phyloP scores from a whole-genome alignment of 2,888 invertebrate genomes.

The Ormyrus labotus region DNA sequence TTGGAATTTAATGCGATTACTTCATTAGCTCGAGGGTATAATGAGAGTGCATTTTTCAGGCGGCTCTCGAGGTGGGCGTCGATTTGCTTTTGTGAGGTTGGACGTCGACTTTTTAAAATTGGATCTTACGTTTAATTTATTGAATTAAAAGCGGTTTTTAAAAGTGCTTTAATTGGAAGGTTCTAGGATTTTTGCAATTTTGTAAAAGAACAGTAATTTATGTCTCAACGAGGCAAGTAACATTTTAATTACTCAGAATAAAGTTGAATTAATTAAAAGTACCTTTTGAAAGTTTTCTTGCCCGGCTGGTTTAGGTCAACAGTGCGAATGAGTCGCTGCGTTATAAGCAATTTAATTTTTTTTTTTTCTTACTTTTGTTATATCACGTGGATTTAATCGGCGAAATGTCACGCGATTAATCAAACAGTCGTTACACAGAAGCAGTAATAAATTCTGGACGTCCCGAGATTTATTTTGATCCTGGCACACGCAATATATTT shows the following conservation, averaged over 20 bases:
- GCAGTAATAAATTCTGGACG: conserved; percentile 12
- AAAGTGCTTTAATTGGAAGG: too few relatives aligned
- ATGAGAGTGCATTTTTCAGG: neutral
- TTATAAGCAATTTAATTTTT: conserved; percentile 1
- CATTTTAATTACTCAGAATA: too few relatives aligned
- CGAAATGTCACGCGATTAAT: conserved; percentile 8
- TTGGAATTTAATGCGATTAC: conserved; percentile 6
- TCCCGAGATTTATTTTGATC: conserved; percentile 11
- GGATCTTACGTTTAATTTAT: too few relatives aligned
- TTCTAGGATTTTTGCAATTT: too few relatives aligned
- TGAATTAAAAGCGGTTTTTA: too few relatives aligned
- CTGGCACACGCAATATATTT: conserved; percentile 6
- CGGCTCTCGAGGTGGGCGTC: too few relatives aligned
- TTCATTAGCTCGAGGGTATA: neutral
- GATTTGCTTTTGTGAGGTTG: too few relatives aligned
- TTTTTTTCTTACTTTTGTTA: neutral
- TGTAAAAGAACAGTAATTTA: too few relatives aligned
- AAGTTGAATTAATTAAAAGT: too few relatives aligned
- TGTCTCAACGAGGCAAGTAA: too few relatives aligned
- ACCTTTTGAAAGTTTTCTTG: too few relatives aligned
- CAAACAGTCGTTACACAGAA: conserved; percentile 16
- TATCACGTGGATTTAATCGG: conserved; percentile 10
- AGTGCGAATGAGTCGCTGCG: neutral
- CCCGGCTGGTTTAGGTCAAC: neutral
- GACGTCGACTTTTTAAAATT: too few relatives aligned